Percentiles rank a stretch among this genome's conserved stretches.
phyloP scores from a whole-genome alignment of 1,140 invertebrate genomes.

The Aricia agestis region DNA sequence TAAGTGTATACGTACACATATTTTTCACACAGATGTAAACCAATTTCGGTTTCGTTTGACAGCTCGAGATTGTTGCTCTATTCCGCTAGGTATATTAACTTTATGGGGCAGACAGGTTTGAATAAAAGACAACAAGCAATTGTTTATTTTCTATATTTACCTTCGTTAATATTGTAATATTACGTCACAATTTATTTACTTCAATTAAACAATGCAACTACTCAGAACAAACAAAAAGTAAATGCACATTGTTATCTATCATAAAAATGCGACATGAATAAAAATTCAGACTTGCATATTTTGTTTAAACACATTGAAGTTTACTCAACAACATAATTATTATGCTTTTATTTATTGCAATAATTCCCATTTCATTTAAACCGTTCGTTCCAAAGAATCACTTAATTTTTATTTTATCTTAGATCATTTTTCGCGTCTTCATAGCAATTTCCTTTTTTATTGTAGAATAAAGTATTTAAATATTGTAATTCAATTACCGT shows the following conservation, averaged over 20 bases:
- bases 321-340: background rate
- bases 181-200: background rate
- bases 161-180: slow-evolving; percentile 1
- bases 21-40: too few relatives aligned
- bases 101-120: background rate
- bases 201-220: background rate
- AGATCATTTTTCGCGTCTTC: too few relatives aligned
- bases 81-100: too few relatives aligned
- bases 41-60: too few relatives aligned
- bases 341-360: background rate
- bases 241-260: background rate
- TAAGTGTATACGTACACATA: too few relatives aligned
- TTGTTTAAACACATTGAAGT: background rate
- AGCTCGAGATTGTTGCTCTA: too few relatives aligned
- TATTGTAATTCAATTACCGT: too few relatives aligned
- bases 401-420: too few relatives aligned
- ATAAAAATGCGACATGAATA: background rate
- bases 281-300: background rate
- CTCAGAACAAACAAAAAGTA: background rate
- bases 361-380: background rate
- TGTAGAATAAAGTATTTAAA: too few relatives aligned
- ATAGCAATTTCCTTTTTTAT: too few relatives aligned
- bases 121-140: background rate
- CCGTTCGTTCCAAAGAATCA: too few relatives aligned
- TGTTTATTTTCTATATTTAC: slow-evolving; percentile 6